Evolutionary conservation across 1,140 invertebrate genomes (phyloP).

Genomic region (Lamellibrachia luymesi): DNA sequence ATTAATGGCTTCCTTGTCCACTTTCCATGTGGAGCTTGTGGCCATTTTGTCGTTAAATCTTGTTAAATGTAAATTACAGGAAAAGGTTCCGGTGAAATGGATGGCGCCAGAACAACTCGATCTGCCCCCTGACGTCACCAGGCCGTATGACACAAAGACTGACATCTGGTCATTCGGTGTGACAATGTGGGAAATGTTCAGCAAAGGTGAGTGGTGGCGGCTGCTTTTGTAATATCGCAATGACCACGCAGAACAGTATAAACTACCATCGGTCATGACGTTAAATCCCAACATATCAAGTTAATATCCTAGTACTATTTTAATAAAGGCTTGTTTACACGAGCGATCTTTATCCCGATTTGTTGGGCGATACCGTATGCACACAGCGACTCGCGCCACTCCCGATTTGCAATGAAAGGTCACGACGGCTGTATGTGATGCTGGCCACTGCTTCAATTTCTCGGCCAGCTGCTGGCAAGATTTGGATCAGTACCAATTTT

Average conservation of each 20-base stretch:
- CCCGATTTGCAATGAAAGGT: too few species aligned
- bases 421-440: too few species aligned
- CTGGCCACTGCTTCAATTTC: too few species aligned
- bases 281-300: too few species aligned
- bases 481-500: not conserved
- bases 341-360: not conserved
- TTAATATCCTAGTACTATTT: not conserved
- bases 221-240: not conserved
- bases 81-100: constrained; percentile 25
- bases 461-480: too few species aligned
- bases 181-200: constrained; percentile 30
- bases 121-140: not conserved
- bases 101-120: constrained; percentile 23
- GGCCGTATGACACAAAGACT: constrained; percentile 21
- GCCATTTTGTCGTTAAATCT: too few species aligned
- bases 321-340: not conserved
- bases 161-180: constrained; percentile 28
- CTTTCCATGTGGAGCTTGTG: too few species aligned
- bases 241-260: not conserved
- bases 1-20: too few species aligned
- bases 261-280: not conserved
- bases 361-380: not conserved
- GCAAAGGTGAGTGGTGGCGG: constrained; percentile 14
- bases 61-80: not conserved
- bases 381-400: too few species aligned